Evolutionary conservation across 2,888 invertebrate species (phyloP), one percentile per base, ranked within the genome.

Genomic region (Synergus itoensis): DNA sequence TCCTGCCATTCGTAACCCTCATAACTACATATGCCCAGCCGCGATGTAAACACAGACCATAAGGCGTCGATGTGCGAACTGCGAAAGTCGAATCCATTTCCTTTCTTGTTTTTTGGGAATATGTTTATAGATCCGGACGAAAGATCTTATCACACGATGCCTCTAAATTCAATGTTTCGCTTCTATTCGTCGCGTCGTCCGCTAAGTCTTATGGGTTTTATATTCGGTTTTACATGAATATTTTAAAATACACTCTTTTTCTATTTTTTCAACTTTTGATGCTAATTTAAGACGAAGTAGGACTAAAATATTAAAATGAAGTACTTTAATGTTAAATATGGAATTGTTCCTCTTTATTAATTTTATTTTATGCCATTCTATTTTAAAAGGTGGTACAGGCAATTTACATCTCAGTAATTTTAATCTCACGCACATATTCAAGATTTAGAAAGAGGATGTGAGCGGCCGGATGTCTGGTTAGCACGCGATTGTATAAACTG

Each of bases 21-120:
- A 80, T 83, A 84, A 83, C 82, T 77, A 82, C 83, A 81, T 81
- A 80, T 80, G 83, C 80, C 57, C 77, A 69, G 79, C 43, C 76
- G 64, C 67, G 53, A 43, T 73, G n/a, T 73, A 73, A 73, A 78
- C 79, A 77, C 82, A 79, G 77, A 76, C 86, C 84, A 84, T 85
- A 87, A 84, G 86, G 85, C 82, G 86, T 82, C 73, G 79, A 86
- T 83, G 83, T 82, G 86, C 83, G 80, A 80, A 86, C 84, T 82
- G 86, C 83, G 79, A 80, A 86, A 85, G 48, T 53, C 11, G 53
- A 73, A 53, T 48, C 36, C 53, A 73, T 53, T 81, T 77, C 62
- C 48, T 69, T 64, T 53, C 41, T 64, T 43, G 57, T 53, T 64
- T 63, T 45, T 62, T 79, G 79, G 48, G 62, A 82, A 81, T 36